Conservation (phyloP, 1,140 invertebrate species). For the Zaprionus tsacasi region DNA sequence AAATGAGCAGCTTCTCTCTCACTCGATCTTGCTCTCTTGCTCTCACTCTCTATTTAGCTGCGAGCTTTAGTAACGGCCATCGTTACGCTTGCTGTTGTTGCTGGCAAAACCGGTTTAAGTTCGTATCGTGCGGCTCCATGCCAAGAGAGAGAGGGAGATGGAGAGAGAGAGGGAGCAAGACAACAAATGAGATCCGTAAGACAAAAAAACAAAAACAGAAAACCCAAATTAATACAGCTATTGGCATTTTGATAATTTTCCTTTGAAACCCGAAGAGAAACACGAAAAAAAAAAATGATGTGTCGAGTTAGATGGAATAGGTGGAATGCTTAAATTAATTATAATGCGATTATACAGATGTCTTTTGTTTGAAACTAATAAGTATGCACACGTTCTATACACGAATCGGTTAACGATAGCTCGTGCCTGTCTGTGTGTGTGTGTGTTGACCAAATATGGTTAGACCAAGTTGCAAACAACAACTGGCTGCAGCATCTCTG, state of each 20-base stretch:
- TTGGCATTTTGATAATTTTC: slow-evolving; percentile 57
- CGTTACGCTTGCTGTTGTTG: slow-evolving; percentile 39
- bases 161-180: slow-evolving; percentile 26
- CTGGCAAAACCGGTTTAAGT: slow-evolving; percentile 50
- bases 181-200: slow-evolving; percentile 46
- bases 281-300: slow-evolving; percentile 11
- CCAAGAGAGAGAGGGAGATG: slow-evolving; percentile 4
- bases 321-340: slow-evolving; percentile 62
- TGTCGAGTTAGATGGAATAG: slow-evolving; percentile 21
- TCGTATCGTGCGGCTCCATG: slow-evolving; percentile 35
- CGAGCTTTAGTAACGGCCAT: slow-evolving; percentile 56
- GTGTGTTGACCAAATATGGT: slow-evolving; percentile 18
- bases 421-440: slow-evolving; percentile 3
- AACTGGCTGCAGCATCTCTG: neutral
- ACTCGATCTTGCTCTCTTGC: slow-evolving; percentile 25
- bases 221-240: slow-evolving; percentile 53
- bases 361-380: slow-evolving; percentile 49
- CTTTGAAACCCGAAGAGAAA: slow-evolving; percentile 38
- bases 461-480: slow-evolving; percentile 15
- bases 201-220: slow-evolving; percentile 34
- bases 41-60: slow-evolving; percentile 46
- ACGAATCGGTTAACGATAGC: neutral
- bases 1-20: slow-evolving; percentile 18
- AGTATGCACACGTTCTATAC: slow-evolving; percentile 37
- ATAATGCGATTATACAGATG: slow-evolving; percentile 62